These are phyloP conservation scores for Tonatia bakeri DNA, from an alignment of 2,113 vertebrate genomes.

Conservation along the genomic window DNA sequence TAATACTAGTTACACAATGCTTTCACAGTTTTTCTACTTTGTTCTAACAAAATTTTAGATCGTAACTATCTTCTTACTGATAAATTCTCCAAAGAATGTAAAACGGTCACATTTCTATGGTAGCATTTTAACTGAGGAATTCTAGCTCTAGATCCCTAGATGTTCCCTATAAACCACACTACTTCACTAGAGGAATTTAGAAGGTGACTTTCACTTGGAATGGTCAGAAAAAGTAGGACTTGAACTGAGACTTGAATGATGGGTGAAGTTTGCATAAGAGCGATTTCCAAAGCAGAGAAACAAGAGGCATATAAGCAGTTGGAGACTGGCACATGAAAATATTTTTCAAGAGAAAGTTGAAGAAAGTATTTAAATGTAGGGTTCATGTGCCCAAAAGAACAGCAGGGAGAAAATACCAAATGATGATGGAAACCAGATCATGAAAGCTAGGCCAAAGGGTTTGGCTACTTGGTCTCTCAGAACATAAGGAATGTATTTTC, in stretches of 20 bases:
- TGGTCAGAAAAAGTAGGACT: background rate
- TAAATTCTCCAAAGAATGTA: background rate
- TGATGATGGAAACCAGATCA: background rate
- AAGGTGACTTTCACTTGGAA: background rate
- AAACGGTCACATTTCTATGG: background rate
- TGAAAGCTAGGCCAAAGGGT: background rate
- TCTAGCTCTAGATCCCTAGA: background rate
- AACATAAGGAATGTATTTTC: conserved; percentile 14
- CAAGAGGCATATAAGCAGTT: background rate
- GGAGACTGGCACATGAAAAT: background rate
- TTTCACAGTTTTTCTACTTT: background rate
- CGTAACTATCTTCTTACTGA: background rate
- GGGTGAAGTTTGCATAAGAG: background rate
- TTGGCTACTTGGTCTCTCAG: background rate
- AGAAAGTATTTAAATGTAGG: conserved; percentile 24
- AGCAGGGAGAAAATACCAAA: background rate
- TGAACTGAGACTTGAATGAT: background rate
- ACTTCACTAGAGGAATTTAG: background rate
- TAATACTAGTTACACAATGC: background rate
- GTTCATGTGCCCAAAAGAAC: background rate
- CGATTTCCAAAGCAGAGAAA: background rate
- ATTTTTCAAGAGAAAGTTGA: background rate
- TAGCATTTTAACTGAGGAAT: background rate
- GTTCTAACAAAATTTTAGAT: background rate
- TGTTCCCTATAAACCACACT: background rate